Percentiles rank a stretch among this genome's conserved stretches.
phyloP scores from a whole-genome alignment of 2,797 vertebrate genomes.

The Parauchenoglanis punctatus region DNA sequence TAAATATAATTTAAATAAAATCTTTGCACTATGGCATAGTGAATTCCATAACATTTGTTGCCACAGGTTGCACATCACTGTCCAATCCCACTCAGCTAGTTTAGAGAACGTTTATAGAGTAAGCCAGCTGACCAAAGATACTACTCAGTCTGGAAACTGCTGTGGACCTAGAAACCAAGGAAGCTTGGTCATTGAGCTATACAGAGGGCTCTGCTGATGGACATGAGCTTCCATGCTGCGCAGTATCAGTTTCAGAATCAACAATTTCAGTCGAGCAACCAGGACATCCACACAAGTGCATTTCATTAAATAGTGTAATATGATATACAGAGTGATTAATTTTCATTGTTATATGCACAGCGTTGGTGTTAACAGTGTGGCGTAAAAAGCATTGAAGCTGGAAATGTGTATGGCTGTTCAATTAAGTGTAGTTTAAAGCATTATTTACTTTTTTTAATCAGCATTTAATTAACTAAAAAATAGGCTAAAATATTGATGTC shows the following conservation, averaged over 20 bases:
- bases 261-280: not conserved
- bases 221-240: not conserved
- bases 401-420: not conserved
- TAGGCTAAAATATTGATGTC: not conserved
- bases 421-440: not conserved
- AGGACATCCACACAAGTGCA: not conserved
- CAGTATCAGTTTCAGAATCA: not conserved
- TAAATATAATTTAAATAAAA: not conserved
- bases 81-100: not conserved
- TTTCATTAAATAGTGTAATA: not conserved
- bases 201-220: conserved; percentile 3
- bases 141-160: not conserved
- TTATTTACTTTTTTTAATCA: not conserved
- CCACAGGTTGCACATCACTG: not conserved
- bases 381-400: not conserved
- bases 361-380: not conserved
- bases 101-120: not conserved
- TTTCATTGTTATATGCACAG: not conserved
- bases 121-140: not conserved
- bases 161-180: not conserved
- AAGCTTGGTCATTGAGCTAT: not conserved
- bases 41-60: not conserved
- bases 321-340: not conserved
- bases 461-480: not conserved
- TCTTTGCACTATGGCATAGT: not conserved